A percentile compares a stretch with the other conserved stretches of the same genome.
phyloP scores from a whole-genome alignment of 2,113 vertebrate species.

The Chlamydotis undulata region DNA sequence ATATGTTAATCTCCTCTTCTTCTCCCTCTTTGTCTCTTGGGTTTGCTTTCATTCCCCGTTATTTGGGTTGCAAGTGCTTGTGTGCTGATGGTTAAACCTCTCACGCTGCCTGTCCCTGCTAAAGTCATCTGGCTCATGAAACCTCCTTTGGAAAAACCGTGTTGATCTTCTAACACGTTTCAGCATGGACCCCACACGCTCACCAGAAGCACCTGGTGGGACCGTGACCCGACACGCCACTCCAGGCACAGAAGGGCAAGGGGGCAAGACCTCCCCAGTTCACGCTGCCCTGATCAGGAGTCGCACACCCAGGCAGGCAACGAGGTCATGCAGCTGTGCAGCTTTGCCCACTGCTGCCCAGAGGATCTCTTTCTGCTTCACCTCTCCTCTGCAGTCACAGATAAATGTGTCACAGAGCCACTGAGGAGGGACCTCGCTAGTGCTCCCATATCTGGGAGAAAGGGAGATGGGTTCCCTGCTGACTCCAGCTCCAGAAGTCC shows the following conservation, averaged over 20 bases:
- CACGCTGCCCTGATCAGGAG: neutral
- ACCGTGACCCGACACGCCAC: neutral
- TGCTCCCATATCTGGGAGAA: neutral
- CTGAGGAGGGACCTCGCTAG: neutral
- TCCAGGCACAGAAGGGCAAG: neutral
- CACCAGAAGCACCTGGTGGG: neutral
- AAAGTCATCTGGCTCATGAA: neutral
- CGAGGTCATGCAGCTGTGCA: neutral
- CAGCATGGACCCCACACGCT: neutral
- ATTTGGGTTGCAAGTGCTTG: neutral
- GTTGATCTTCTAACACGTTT: neutral
- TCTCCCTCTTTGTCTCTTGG: neutral
- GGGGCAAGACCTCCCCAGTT: fast-evolving
- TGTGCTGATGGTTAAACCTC: neutral
- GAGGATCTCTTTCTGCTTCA: neutral
- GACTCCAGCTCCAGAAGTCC: neutral
- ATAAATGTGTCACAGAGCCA: neutral
- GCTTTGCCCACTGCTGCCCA: neutral
- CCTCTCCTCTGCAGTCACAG: neutral
- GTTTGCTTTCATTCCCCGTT: neutral
- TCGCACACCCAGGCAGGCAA: neutral
- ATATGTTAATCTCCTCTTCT: neutral
- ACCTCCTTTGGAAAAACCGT: neutral
- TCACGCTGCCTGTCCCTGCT: neutral
- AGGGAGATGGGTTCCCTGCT: neutral